A percentile compares a stretch with the other conserved stretches of the same genome.
Evolutionary conservation across 2,113 vertebrate species (phyloP).

Genomic region (Eublepharis macularius): DNA sequence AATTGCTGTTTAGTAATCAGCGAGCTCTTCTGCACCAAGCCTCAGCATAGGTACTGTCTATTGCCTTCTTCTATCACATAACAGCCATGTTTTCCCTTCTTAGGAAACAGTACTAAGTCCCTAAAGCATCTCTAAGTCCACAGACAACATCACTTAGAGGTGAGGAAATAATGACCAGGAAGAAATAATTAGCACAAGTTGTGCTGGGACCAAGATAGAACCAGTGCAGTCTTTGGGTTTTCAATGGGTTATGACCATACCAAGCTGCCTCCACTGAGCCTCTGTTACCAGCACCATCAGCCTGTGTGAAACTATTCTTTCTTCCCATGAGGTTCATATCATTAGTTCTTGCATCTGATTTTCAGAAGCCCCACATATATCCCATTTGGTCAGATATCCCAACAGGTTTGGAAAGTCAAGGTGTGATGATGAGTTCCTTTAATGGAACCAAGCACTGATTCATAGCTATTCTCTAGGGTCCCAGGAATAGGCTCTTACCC

Average conservation of each 20-base stretch:
- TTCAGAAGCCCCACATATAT: background rate
- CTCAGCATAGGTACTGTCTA: background rate
- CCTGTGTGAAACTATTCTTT: background rate
- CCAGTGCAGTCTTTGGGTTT: too few species aligned
- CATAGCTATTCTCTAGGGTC: background rate
- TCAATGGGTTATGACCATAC: background rate
- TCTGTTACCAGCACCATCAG: background rate
- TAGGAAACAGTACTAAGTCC: background rate
- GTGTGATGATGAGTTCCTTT: too few species aligned
- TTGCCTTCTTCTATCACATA: background rate
- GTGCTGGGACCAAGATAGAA: background rate
- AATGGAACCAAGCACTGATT: too few species aligned
- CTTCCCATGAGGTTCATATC: too few species aligned
- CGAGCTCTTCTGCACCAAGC: background rate
- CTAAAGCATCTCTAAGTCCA: too few species aligned
- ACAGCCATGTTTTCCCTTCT: background rate
- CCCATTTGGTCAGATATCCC: background rate
- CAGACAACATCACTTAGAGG: background rate
- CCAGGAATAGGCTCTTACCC: background rate
- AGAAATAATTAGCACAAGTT: too few species aligned
- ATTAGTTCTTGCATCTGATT: background rate
- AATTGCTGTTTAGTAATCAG: background rate
- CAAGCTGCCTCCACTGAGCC: background rate
- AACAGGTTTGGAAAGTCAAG: background rate
- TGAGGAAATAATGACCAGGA: background rate